Conservation (phyloP, 2,113 vertebrate genomes). For the Lampris incognitus region DNA sequence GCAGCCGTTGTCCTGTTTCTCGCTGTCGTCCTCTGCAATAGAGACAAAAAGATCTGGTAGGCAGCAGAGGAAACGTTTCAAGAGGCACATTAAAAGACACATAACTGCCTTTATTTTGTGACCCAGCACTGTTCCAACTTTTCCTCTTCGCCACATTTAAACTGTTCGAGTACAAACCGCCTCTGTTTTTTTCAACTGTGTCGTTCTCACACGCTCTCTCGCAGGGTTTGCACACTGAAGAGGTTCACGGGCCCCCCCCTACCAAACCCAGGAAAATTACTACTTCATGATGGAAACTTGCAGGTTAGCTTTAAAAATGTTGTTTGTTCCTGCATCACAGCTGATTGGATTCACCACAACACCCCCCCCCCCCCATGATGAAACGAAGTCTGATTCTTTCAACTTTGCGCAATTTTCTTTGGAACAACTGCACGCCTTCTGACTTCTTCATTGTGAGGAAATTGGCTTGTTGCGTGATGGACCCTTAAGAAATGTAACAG, state of each 20-base stretch:
- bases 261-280: slow-evolving; percentile 67
- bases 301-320: slow-evolving; percentile 44
- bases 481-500: too few species aligned
- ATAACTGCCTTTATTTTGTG: background rate
- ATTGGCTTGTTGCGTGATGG: too few species aligned
- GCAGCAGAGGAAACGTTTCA: background rate
- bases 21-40: background rate
- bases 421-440: too few species aligned
- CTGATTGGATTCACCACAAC: too few species aligned
- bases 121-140: background rate
- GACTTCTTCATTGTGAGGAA: too few species aligned
- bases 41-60: slow-evolving; percentile 52
- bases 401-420: too few species aligned
- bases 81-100: background rate
- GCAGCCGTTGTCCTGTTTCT: background rate
- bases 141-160: background rate
- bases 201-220: background rate
- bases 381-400: too few species aligned
- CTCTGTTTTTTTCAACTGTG: too few species aligned
- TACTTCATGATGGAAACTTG: slow-evolving; percentile 46
- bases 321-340: background rate
- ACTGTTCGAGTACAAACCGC: too few species aligned
- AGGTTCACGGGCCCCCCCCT: slow-evolving; percentile 36
- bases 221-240: slow-evolving; percentile 52
- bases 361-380: too few species aligned